These are phyloP conservation scores for Calidris pygmaea DNA, from an alignment of 2,113 vertebrate species.

Conservation along the genomic window DNA sequence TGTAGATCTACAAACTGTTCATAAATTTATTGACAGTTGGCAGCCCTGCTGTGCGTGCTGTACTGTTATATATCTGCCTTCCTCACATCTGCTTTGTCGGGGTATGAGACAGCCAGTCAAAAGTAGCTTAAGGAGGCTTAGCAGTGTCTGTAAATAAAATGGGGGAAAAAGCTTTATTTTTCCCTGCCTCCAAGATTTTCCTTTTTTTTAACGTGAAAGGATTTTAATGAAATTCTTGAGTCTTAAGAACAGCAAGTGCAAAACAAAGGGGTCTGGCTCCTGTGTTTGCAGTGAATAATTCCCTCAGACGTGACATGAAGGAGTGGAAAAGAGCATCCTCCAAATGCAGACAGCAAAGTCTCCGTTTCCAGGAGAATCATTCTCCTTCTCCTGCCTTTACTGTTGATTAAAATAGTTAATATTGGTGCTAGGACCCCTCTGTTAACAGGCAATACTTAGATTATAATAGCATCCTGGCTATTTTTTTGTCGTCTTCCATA, in stretches of 20 bases:
- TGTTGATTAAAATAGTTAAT: background rate
- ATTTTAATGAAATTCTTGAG: slow-evolving; percentile 38
- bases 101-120: slow-evolving; percentile 9
- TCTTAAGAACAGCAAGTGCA: background rate
- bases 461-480: background rate
- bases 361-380: background rate
- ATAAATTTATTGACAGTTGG: slow-evolving; percentile 59
- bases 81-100: slow-evolving; percentile 40
- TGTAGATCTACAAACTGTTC: slow-evolving; percentile 66
- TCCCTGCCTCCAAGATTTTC: background rate
- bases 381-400: background rate
- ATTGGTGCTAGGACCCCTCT: background rate
- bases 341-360: background rate
- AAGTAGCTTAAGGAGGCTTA: slow-evolving; percentile 52
- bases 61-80: slow-evolving; percentile 4
- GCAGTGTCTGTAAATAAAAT: slow-evolving; percentile 43
- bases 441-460: background rate
- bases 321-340: background rate
- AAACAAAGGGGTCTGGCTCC: slow-evolving; percentile 11
- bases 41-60: slow-evolving; percentile 50
- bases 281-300: background rate
- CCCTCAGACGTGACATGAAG: background rate
- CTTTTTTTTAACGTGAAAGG: background rate
- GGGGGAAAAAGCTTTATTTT: background rate
- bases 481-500: background rate